A percentile compares a stretch with the other conserved stretches of the same genome.
Conservation (phyloP, 2,113 vertebrate species). For the Eulacestoma nigropectus region DNA sequence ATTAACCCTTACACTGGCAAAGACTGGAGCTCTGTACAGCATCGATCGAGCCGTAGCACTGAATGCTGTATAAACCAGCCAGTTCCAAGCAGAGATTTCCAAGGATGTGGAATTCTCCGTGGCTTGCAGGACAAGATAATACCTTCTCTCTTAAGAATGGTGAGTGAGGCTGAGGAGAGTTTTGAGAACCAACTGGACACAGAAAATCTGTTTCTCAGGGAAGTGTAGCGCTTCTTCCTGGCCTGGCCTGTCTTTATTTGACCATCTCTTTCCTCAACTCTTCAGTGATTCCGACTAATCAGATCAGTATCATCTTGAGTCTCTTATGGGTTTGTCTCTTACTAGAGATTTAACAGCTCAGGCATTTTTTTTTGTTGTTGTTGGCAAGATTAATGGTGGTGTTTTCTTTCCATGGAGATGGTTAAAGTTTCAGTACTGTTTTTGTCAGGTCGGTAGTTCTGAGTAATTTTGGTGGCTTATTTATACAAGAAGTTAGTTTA, state of each 20-base stretch:
- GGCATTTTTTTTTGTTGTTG: background rate
- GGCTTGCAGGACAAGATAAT: background rate
- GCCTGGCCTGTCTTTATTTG: background rate
- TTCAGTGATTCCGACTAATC: background rate
- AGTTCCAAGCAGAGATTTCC: background rate
- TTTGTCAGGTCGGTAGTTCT: background rate
- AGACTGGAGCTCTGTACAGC: background rate
- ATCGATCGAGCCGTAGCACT: background rate
- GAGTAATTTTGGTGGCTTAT: background rate
- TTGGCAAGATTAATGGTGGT: background rate
- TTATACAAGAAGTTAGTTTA: conserved; percentile 6
- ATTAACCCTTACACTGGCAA: background rate
- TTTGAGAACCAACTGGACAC: background rate
- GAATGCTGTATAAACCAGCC: rapidly evolving
- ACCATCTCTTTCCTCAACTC: background rate
- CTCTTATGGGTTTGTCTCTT: background rate
- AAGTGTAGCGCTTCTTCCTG: background rate
- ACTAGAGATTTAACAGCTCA: background rate
- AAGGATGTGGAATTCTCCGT: background rate
- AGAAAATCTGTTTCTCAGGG: background rate
- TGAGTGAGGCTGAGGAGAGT: background rate
- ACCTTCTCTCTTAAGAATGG: background rate
- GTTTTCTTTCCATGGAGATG: background rate
- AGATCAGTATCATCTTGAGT: background rate
- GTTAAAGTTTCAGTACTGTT: background rate